Conservation (phyloP, 2,888 invertebrate genomes). For the Clanis bilineata region DNA sequence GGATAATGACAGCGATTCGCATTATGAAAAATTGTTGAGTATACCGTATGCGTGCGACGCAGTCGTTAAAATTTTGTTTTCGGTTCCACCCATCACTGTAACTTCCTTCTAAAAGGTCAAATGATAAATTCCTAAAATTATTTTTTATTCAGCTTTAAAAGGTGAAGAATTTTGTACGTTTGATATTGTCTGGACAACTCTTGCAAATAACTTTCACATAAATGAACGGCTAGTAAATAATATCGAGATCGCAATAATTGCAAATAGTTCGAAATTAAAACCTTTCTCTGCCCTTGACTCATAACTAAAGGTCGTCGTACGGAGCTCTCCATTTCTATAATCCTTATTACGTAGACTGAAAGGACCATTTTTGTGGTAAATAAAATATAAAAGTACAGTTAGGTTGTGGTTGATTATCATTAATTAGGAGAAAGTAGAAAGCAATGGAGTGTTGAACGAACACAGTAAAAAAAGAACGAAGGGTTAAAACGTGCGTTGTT, state of each 20-base stretch:
- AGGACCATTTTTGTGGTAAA: background rate
- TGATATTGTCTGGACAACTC: background rate
- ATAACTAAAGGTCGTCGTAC: constrained; percentile 25
- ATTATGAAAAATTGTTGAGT: background rate
- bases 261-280: constrained; percentile 15
- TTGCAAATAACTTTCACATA: constrained; percentile 2
- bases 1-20: too few relatives aligned
- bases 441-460: constrained; percentile 34
- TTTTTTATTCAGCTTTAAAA: background rate
- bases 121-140: background rate
- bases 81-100: background rate
- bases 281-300: constrained; percentile 35
- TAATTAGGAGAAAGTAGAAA: constrained; percentile 68
- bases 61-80: background rate
- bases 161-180: background rate
- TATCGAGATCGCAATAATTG: constrained; percentile 3
- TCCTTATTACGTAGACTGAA: background rate
- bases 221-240: background rate
- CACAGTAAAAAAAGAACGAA: constrained; percentile 45
- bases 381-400: constrained; percentile 30
- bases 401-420: constrained; percentile 31
- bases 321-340: background rate
- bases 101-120: background rate
- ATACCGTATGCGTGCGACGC: background rate
- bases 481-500: constrained; percentile 35